Evolutionary conservation across 1,140 invertebrate genomes (phyloP).

Genomic region (Lutraria rhynchaena): DNA sequence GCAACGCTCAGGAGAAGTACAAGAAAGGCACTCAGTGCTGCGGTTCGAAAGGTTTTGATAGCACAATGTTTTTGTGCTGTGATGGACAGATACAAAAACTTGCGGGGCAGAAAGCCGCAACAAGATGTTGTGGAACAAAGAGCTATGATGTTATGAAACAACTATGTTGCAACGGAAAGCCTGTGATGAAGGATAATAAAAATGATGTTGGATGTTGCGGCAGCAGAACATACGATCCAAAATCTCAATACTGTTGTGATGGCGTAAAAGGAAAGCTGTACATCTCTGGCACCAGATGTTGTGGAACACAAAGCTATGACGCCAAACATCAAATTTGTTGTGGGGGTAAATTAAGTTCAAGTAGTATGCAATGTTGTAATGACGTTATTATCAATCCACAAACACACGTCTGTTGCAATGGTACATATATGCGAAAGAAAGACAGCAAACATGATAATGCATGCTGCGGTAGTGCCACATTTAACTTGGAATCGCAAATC

Average conservation of each 20-base stretch:
- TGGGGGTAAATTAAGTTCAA: slow-evolving; percentile 23
- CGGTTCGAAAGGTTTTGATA: slow-evolving; percentile 19
- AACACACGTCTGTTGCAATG: slow-evolving; percentile 24
- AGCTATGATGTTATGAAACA: slow-evolving; percentile 22
- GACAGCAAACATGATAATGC: background rate
- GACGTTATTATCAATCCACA: background rate
- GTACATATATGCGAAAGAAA: background rate
- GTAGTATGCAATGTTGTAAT: slow-evolving; percentile 18
- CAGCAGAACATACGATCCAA: slow-evolving; percentile 1
- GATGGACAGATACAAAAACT: slow-evolving; percentile 24
- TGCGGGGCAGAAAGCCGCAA: background rate
- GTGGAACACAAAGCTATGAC: slow-evolving; percentile 17
- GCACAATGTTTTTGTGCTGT: slow-evolving; percentile 27
- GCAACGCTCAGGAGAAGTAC: slow-evolving; percentile 5
- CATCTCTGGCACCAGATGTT: slow-evolving; percentile 21
- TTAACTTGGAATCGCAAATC: slow-evolving; percentile 14
- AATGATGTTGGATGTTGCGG: slow-evolving; percentile 7
- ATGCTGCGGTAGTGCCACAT: slow-evolving; percentile 20
- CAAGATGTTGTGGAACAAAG: slow-evolving; percentile 41
- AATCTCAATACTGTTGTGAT: slow-evolving; percentile 15
- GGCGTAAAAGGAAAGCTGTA: slow-evolving; percentile 1
- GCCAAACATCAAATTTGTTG: slow-evolving; percentile 27
- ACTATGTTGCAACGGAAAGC: slow-evolving; percentile 14
- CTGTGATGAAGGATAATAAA: background rate
- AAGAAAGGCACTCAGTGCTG: slow-evolving; percentile 41